Conservation (phyloP, 2,113 vertebrate genomes). For the Toxotes jaculatrix region DNA sequence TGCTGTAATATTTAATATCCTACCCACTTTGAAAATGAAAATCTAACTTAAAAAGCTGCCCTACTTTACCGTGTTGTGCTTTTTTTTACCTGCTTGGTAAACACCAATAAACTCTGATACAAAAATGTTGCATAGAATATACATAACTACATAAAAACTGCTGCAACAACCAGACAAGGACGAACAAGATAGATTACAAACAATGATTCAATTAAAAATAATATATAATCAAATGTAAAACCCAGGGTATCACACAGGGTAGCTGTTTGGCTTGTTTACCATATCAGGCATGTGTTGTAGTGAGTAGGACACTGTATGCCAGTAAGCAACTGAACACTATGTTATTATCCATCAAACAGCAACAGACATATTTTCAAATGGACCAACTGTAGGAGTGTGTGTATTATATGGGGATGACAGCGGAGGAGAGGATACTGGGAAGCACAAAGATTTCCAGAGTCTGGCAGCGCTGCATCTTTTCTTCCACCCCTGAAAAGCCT, state of each 20-base stretch:
- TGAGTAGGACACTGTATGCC: background rate
- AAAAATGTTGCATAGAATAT: background rate
- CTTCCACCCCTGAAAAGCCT: slow-evolving; percentile 24
- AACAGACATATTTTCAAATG: slow-evolving; percentile 43
- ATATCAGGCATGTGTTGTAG: background rate
- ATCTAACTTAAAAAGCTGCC: background rate
- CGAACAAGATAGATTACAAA: background rate
- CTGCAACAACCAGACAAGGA: background rate
- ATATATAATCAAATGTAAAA: background rate
- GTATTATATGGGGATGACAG: background rate
- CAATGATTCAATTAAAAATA: background rate
- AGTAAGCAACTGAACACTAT: background rate
- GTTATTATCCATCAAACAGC: background rate
- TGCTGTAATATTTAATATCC: slow-evolving; percentile 12
- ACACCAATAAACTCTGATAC: background rate
- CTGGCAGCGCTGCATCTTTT: slow-evolving; percentile 22
- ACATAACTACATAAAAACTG: background rate
- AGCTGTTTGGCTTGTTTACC: background rate
- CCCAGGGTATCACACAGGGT: background rate
- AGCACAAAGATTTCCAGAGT: slow-evolving; percentile 21
- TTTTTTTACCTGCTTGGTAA: background rate
- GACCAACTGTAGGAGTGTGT: slow-evolving; percentile 65
- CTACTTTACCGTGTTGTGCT: background rate
- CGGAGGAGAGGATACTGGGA: slow-evolving; percentile 16
- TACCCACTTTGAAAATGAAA: background rate